These are phyloP conservation scores for Pollenia griseotomentosa DNA, from an alignment of 2,888 invertebrate genomes.

Conservation along the genomic window DNA sequence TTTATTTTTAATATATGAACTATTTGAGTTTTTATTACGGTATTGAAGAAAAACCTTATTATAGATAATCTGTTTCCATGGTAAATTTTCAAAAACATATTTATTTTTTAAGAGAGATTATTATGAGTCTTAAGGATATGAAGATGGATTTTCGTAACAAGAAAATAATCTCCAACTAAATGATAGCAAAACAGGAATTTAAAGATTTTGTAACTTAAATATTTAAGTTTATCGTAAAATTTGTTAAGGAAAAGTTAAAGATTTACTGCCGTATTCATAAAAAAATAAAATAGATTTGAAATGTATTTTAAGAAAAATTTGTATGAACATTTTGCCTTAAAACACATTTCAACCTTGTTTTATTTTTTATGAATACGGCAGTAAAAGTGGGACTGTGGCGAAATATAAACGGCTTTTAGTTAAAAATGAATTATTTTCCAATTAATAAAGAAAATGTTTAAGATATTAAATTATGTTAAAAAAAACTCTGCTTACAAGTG, in stretches of 20 bases:
- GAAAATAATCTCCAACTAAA: slow-evolving; percentile 30
- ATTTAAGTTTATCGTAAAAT: background rate
- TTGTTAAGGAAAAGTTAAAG: background rate
- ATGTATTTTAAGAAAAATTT: no score
- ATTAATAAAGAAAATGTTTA: no score
- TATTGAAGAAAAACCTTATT: slow-evolving; percentile 46
- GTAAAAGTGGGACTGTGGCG: background rate
- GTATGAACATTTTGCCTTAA: no score
- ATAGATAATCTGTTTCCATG: slow-evolving; percentile 61
- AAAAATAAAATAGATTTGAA: no score
- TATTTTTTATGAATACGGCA: no score
- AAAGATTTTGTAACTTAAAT: background rate
- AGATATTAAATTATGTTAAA: no score
- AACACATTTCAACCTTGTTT: no score
- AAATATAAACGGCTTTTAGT: background rate
- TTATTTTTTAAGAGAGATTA: slow-evolving; percentile 11
- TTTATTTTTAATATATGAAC: slow-evolving; percentile 56
- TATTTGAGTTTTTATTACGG: slow-evolving; percentile 42
- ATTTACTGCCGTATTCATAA: no score
- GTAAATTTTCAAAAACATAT: slow-evolving; percentile 22
- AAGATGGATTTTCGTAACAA: background rate
- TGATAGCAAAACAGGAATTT: background rate
- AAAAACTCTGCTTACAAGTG: no score
- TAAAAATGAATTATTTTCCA: no score
- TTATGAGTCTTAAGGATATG: slow-evolving; percentile 38